Base-by-base conservation (phyloP, 2,888 invertebrate species). In the Caenorhabditis parvicauda region DNA sequence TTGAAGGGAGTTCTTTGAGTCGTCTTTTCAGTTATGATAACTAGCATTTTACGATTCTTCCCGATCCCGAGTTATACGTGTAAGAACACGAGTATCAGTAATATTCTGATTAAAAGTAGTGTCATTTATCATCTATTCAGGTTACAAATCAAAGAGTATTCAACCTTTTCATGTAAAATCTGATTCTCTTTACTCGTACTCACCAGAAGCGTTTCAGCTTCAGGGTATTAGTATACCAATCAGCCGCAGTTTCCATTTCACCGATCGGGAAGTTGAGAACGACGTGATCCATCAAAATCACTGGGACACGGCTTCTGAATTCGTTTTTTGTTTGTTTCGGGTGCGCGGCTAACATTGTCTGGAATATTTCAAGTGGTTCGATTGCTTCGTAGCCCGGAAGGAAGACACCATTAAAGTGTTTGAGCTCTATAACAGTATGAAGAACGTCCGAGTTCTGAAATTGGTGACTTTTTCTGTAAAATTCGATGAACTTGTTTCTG, bases 191-290 rank as follows among this genome's bases (percentile, higher is more conserved):
- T 4, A n/a, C n/a, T 14, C 28, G 12, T 2, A 74, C 51, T 9
- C 0, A 90, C 92, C 0, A 88, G 54, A 81, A 81, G 19, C 80
- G 55, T 17, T 74, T 70, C 56, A 80, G 59, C 28, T 56, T 45
- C 56, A 81, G 82, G 59, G 86, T 86, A 54, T 86, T 86, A 81
- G 89, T 88, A 81, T 90, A 90, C 78, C 78, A 78, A 22, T 74
- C 69, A 14, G 70, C 69, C n/a, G 75, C 89, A 29, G 87, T 84
- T 82, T 91, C 90, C 93, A 96, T 94, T 70, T 87, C 85, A 42
- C 88, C 84, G 76, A 95, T 91, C 0, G 94, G 92, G 82, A 95
- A 94, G 83, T 96, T 96, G 2, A 93, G 94, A 1, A 98, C 96
- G 39, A 93, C 88, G 81, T 98, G 96, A 82, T 98, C 96, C 57